phyloP scores from a whole-genome alignment of 2,888 invertebrate genomes.

The Cactoblastis cactorum region DNA sequence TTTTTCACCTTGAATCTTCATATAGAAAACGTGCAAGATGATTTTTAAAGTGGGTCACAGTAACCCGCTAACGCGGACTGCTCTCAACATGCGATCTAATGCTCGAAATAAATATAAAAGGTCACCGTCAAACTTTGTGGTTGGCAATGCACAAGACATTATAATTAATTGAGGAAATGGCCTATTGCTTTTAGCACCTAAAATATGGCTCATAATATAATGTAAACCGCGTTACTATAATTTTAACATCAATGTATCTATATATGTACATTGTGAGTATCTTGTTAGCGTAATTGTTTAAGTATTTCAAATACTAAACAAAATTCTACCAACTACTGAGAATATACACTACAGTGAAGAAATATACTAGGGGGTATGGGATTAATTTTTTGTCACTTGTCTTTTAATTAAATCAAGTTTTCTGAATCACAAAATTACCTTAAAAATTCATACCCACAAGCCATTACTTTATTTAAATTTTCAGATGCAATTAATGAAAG shows the following conservation, averaged over 20 bases:
- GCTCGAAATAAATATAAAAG: constrained; percentile 69
- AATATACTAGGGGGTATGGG: too few species aligned
- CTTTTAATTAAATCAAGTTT: too few species aligned
- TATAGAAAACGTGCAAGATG: constrained; percentile 25
- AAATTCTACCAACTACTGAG: too few species aligned
- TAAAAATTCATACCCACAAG: too few species aligned
- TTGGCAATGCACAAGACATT: constrained; percentile 53
- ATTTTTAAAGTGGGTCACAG: constrained; percentile 54
- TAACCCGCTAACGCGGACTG: constrained; percentile 41
- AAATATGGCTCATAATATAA: constrained; percentile 14
- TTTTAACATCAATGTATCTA: neutral
- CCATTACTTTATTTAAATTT: constrained; percentile 26
- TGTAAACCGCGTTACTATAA: constrained; percentile 7
- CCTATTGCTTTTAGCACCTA: constrained; percentile 32
- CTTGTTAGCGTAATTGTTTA: neutral
- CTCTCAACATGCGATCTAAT: constrained; percentile 40
- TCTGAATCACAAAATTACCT: too few species aligned
- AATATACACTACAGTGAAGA: too few species aligned
- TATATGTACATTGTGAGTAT: too few species aligned
- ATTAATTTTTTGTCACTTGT: neutral
- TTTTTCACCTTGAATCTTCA: constrained; percentile 39
- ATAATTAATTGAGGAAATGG: constrained; percentile 66
- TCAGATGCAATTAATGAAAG: constrained; percentile 77
- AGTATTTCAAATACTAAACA: too few species aligned
- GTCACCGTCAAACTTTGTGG: constrained; percentile 56